Conservation (phyloP, 2,113 vertebrate species). For the Aythya baeri region DNA sequence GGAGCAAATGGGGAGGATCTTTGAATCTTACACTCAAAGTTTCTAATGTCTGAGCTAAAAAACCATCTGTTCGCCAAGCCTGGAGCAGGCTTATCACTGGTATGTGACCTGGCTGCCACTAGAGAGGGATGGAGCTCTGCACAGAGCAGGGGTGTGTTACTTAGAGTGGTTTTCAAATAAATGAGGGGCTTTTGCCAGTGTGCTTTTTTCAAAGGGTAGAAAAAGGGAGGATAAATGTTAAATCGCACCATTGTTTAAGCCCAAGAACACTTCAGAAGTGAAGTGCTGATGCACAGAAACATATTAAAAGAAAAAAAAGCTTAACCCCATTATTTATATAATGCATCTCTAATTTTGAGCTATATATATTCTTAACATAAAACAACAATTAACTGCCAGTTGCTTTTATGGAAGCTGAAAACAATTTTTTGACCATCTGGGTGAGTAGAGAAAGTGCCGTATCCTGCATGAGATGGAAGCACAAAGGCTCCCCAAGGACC, state of each 20-base stretch:
- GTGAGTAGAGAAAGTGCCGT: neutral
- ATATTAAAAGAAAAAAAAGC: neutral
- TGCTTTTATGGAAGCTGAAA: neutral
- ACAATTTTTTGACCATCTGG: neutral
- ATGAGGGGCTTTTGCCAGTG: fast-evolving
- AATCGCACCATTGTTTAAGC: neutral
- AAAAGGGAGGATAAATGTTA: neutral
- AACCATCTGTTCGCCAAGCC: neutral
- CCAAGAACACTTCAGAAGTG: neutral
- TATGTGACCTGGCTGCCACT: conserved; percentile 24
- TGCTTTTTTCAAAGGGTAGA: neutral
- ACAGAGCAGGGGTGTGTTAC: neutral
- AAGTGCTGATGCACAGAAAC: neutral
- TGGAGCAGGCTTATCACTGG: neutral
- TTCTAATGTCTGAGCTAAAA: neutral
- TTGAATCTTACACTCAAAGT: neutral
- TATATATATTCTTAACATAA: neutral
- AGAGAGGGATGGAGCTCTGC: conserved; percentile 21
- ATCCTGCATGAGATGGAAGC: neutral
- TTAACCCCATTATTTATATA: neutral
- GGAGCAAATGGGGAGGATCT: neutral
- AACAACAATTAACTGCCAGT: neutral
- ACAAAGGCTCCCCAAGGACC: neutral
- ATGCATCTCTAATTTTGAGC: neutral
- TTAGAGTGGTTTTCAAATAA: neutral